Percentiles rank a stretch among this genome's conserved stretches.
Evolutionary conservation across 2,797 vertebrate genomes (phyloP).

Genomic region (Choloepus didactylus): DNA sequence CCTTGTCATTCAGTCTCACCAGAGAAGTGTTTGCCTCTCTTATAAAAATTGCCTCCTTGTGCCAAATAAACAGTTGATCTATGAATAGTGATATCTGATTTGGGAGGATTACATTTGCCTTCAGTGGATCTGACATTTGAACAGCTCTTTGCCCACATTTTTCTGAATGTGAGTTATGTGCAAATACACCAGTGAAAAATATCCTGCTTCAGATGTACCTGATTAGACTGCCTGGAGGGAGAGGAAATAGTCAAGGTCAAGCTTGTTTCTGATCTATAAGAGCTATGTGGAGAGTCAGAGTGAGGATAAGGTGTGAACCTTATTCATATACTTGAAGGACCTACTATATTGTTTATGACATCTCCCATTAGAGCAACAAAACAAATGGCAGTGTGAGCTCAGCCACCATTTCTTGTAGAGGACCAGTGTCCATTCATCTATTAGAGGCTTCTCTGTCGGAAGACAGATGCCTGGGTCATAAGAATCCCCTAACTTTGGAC

Average conservation of each 20-base stretch:
- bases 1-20: background rate
- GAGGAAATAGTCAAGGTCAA: background rate
- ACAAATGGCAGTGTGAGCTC: background rate
- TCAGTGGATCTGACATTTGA: background rate
- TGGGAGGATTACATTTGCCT: background rate
- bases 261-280: background rate
- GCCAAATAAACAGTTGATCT: constrained; percentile 35
- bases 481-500: background rate
- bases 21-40: background rate
- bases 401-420: background rate
- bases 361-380: background rate
- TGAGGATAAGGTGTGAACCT: background rate
- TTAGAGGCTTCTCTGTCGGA: background rate
- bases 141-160: background rate
- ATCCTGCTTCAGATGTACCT: background rate
- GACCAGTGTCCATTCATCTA: background rate
- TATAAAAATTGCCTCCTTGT: background rate
- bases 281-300: background rate
- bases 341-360: background rate
- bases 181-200: background rate
- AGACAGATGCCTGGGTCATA: background rate
- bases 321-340: background rate
- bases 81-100: background rate
- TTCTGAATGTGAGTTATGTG: background rate
- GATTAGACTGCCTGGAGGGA: background rate